phyloP scores from a whole-genome alignment of 2,888 invertebrate genomes.

The Odontocerum albicorne region DNA sequence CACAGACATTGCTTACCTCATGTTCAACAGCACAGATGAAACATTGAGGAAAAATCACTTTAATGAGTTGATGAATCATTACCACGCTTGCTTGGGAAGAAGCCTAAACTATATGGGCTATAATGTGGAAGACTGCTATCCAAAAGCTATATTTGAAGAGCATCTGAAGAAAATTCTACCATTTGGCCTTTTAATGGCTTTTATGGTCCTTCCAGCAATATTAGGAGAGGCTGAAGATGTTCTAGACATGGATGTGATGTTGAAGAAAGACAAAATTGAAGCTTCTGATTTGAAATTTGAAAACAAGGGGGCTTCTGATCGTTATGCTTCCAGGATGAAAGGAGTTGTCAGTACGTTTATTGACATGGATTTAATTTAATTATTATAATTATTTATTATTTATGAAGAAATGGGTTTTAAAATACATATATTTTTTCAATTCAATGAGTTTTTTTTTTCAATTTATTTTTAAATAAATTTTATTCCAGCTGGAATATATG shows the following conservation, averaged over 20 bases:
- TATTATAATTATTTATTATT: not conserved
- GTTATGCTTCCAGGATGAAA: conserved; percentile 21
- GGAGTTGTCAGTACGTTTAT: conserved; percentile 23
- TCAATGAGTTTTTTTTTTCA: too few relatives aligned
- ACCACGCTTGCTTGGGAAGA: conserved; percentile 14
- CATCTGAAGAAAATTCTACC: conserved; percentile 22
- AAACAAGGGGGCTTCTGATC: conserved; percentile 12
- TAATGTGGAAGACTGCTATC: conserved; percentile 23
- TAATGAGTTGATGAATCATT: conserved; percentile 19
- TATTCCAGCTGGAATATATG: too few relatives aligned
- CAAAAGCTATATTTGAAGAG: conserved; percentile 18
- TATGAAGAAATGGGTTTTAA: too few relatives aligned
- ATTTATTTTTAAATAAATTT: too few relatives aligned
- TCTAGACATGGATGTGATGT: conserved; percentile 20
- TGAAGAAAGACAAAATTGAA: conserved; percentile 24
- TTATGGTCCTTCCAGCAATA: conserved; percentile 18
- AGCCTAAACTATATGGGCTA: conserved; percentile 15
- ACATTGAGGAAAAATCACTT: conserved; percentile 14
- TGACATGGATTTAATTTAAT: conserved; percentile 13
- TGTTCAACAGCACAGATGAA: conserved; percentile 28
- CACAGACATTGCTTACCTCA: conserved; percentile 29
- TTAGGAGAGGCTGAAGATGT: conserved; percentile 31
- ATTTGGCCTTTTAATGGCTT: conserved; percentile 25
- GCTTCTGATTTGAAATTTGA: conserved; percentile 17
- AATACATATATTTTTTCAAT: too few relatives aligned